Conservation (phyloP, 2,113 vertebrate species). For the Amblyornis subalaris region DNA sequence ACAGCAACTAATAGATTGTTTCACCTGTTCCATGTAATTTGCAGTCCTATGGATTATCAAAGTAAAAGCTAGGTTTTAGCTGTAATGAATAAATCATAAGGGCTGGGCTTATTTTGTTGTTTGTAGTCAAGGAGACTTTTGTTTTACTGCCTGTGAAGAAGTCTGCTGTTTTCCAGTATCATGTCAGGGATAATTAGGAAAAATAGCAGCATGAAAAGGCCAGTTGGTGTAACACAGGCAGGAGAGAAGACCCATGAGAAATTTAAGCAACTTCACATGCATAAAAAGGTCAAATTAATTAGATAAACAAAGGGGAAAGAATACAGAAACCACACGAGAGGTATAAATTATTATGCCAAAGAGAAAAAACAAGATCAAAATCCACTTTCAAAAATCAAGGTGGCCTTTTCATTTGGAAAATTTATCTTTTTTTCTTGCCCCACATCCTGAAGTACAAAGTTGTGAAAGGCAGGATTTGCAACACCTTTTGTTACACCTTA, state of each 20-base stretch:
- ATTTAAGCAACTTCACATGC: neutral
- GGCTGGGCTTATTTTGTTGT: neutral
- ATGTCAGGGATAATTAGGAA: conserved; percentile 9
- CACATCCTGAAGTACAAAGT: neutral
- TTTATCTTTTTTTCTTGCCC: neutral
- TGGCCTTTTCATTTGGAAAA: neutral
- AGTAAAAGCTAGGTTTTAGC: neutral
- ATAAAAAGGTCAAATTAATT: conserved; percentile 9
- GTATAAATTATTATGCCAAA: neutral
- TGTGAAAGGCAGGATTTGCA: neutral
- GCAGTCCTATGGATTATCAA: neutral
- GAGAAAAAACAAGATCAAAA: neutral
- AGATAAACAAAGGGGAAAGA: neutral
- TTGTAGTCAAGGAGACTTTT: neutral
- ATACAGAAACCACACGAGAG: neutral
- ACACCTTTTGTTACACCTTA: neutral
- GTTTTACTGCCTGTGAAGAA: neutral
- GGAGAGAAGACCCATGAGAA: neutral
- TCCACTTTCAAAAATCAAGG: neutral
- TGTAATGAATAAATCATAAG: neutral
- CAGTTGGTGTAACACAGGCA: neutral
- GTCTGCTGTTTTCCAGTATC: neutral
- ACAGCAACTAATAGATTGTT: neutral
- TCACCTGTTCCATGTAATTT: neutral
- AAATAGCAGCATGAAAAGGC: conserved; percentile 29